Percentiles rank a stretch among this genome's conserved stretches.
Conservation (phyloP, 2,797 vertebrate genomes). For the Lutjanus argentimaculatus region DNA sequence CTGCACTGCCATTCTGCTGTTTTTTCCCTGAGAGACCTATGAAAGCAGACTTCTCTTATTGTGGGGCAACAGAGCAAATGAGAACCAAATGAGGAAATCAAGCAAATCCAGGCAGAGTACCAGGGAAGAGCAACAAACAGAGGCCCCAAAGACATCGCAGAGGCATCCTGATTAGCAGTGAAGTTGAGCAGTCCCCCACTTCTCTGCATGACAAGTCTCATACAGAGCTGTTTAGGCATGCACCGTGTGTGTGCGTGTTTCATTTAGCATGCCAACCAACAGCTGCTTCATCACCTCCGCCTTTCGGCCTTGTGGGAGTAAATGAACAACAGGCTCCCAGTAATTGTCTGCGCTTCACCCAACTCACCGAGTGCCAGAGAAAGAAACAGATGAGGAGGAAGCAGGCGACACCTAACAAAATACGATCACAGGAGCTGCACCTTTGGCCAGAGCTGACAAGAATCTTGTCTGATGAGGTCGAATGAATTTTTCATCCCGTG, state of each 20-base stretch:
- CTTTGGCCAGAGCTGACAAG: constrained; percentile 54
- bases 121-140: constrained; percentile 64
- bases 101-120: constrained; percentile 62
- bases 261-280: constrained; percentile 82
- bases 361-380: constrained; percentile 54
- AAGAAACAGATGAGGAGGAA: constrained; percentile 70
- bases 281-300: constrained; percentile 83
- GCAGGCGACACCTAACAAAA: constrained; percentile 61
- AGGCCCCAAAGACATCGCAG: constrained; percentile 66
- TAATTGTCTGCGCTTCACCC: constrained; percentile 80
- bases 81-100: constrained; percentile 77
- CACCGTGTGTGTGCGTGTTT: constrained; percentile 48
- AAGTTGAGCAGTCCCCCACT: constrained; percentile 70
- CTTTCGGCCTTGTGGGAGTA: constrained; percentile 81
- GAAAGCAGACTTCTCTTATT: constrained; percentile 53
- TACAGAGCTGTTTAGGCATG: constrained; percentile 78
- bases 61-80: constrained; percentile 69
- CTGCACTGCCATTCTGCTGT: constrained; percentile 44
- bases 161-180: constrained; percentile 75
- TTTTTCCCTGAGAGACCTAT: constrained; percentile 56
- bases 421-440: constrained; percentile 57
- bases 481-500: constrained; percentile 44
- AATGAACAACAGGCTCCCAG: constrained; percentile 81
- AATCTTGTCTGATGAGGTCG: constrained; percentile 47
- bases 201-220: constrained; percentile 77